A percentile compares a stretch with the other conserved stretches of the same genome.
These are phyloP conservation scores for Oplegnathus fasciatus DNA, from an alignment of 2,113 vertebrate species.

Conservation along the genomic window DNA sequence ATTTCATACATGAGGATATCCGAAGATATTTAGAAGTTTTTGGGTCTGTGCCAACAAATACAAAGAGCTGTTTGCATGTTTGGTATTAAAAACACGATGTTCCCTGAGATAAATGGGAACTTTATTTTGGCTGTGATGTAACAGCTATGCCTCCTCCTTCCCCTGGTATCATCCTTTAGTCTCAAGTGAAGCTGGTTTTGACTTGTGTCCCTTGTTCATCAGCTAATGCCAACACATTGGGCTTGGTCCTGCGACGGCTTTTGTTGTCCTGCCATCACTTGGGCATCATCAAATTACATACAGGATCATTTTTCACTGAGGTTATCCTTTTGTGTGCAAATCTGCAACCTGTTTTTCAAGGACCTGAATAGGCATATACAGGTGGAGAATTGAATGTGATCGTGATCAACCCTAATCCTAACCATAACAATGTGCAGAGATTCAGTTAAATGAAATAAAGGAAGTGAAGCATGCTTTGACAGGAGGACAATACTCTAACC, in stretches of 20 bases:
- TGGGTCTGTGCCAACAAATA: not conserved
- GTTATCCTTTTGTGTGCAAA: conserved; percentile 5
- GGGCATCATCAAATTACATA: conserved; percentile 14
- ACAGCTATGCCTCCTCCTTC: not conserved
- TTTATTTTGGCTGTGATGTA: conserved; percentile 8
- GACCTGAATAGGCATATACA: not conserved
- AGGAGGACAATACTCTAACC: not conserved
- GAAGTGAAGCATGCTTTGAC: not conserved
- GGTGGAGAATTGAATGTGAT: not conserved
- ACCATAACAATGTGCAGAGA: not conserved
- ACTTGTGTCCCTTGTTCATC: not conserved
- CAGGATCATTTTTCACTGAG: not conserved
- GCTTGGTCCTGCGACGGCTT: not conserved
- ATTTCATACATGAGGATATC: not conserved
- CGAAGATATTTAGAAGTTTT: not conserved
- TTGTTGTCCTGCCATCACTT: conserved; percentile 24
- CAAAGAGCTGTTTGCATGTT: conserved; percentile 16
- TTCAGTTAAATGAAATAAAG: not conserved
- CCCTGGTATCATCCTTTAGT: not conserved
- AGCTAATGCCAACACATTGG: not conserved
- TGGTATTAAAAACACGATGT: conserved; percentile 11
- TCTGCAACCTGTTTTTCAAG: not conserved
- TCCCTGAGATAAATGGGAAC: not conserved
- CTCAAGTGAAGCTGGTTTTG: conserved; percentile 6
- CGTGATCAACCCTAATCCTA: too few relatives aligned